Evolutionary conservation across 2,888 invertebrate genomes (phyloP).

Genomic region (Phalera bucephala): DNA sequence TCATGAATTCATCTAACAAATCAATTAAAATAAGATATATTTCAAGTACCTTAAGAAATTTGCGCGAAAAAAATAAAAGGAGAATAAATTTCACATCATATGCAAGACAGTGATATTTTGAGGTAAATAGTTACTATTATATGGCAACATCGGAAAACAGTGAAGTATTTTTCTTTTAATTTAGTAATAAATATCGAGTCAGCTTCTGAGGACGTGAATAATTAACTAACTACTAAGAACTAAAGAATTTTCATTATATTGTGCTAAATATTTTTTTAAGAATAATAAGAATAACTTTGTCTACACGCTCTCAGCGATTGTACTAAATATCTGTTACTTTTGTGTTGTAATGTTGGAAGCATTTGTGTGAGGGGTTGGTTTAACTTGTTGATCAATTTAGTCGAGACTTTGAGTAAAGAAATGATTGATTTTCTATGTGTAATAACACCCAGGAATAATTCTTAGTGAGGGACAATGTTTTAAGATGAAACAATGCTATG

Average conservation of each 20-base stretch:
- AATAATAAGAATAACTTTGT: conserved; percentile 26
- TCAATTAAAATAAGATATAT: conserved; percentile 18
- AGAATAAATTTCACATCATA: conserved; percentile 23
- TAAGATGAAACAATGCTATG: too few species aligned
- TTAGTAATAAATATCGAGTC: conserved; percentile 31
- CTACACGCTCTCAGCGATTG: conserved; percentile 69
- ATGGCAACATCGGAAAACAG: conserved; percentile 73
- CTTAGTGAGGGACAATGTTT: too few species aligned
- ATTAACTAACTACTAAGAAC: conserved; percentile 56
- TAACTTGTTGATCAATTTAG: too few species aligned
- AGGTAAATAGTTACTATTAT: conserved; percentile 73
- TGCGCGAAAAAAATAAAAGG: conserved; percentile 18
- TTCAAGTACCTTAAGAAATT: conserved; percentile 17
- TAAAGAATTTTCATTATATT: conserved; percentile 44
- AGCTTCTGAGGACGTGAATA: conserved; percentile 34
- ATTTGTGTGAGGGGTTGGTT: conserved; percentile 50
- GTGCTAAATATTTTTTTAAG: conserved; percentile 50
- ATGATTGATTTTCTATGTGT: too few species aligned
- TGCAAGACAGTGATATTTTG: conserved; percentile 55
- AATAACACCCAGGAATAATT: too few species aligned
- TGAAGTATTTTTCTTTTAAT: conserved; percentile 32
- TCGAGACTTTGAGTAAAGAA: too few species aligned
- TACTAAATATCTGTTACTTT: conserved; percentile 60
- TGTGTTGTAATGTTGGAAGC: conserved; percentile 54
- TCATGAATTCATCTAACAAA: conserved; percentile 23